Base-by-base conservation (phyloP, 2,113 vertebrate species). In the Oplegnathus fasciatus region DNA sequence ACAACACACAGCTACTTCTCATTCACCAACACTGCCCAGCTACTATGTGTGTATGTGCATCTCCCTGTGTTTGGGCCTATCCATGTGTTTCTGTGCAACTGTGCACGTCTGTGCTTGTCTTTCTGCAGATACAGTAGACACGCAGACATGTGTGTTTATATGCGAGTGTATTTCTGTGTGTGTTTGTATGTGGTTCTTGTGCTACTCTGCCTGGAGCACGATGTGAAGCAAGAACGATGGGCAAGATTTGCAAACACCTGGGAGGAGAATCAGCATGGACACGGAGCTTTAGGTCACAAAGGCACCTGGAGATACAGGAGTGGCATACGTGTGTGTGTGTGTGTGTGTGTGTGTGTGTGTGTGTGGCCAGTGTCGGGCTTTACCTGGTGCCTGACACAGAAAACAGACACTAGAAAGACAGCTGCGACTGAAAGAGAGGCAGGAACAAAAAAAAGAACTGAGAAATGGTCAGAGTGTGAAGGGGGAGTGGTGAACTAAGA, bases 1-100 rank as follows among this genome's bases (percentile, higher is more conserved):
- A 71, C 78, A 89, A 72, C 83, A 64, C 70, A 81, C 75, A 69
- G 28, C 88, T 87, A 86, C 64, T 90, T 89, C 78, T 83, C 64
- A 87, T 89, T 85, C 82, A 82, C 54, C 34, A 54, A 46, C 72
- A 26, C 55, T 48, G 81, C 61, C 60, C 5, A 3, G 40, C 40
- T 40, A 44, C 75, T 65, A 24, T 57, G 70, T 77, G 61, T 26
- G 10, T 40, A 10, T 67, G 44, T 6, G 57, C 42, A 55, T 42
- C 32, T 67, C 32, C 5, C 42, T 34, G 46, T 70, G 22, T 81
- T 80, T 80, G n/a, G 13, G 76, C 26, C 24, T 54, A n/a, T 58
- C 28, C 70, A 4, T 42, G 58, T 40, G 78, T 73, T 30, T 54
- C 15, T 55, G 69, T 68, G 65, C 48, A 30, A 40, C 28, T 46